Percentiles rank a stretch among this genome's conserved stretches.
Evolutionary conservation across 2,797 vertebrate genomes (phyloP).

Genomic region (Hafferia zeledoni): DNA sequence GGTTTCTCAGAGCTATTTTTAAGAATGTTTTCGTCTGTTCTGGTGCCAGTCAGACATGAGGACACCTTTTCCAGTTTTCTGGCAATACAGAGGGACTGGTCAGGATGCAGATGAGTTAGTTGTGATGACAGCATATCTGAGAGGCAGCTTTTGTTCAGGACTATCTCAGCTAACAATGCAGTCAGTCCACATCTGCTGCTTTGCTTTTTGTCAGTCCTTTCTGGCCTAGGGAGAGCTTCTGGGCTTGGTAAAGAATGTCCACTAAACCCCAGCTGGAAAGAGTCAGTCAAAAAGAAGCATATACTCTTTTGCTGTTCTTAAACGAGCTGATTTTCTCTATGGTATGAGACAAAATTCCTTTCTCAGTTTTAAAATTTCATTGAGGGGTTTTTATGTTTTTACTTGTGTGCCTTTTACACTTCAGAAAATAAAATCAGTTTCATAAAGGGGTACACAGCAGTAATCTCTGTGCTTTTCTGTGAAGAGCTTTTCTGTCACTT

Average conservation of each 20-base stretch:
- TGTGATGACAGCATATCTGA: not conserved
- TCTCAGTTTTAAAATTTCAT: not conserved
- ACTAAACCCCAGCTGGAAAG: not conserved
- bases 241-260: not conserved
- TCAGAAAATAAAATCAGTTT: not conserved
- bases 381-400: not conserved
- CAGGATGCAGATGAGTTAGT: not conserved
- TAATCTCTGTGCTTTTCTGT: not conserved
- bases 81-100: not conserved
- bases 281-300: not conserved
- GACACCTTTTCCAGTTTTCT: not conserved
- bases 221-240: not conserved
- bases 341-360: not conserved
- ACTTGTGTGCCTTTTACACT: not conserved
- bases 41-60: not conserved
- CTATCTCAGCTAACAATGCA: not conserved
- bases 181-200: not conserved
- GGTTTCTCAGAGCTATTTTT: not conserved
- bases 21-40: not conserved
- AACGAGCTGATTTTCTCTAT: not conserved
- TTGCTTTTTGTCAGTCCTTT: not conserved
- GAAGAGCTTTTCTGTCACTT: not conserved
- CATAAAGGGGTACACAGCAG: not conserved
- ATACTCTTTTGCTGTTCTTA: not conserved
- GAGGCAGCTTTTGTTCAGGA: not conserved